phyloP scores from a whole-genome alignment of 2,113 vertebrate species.

The Sitta europaea region DNA sequence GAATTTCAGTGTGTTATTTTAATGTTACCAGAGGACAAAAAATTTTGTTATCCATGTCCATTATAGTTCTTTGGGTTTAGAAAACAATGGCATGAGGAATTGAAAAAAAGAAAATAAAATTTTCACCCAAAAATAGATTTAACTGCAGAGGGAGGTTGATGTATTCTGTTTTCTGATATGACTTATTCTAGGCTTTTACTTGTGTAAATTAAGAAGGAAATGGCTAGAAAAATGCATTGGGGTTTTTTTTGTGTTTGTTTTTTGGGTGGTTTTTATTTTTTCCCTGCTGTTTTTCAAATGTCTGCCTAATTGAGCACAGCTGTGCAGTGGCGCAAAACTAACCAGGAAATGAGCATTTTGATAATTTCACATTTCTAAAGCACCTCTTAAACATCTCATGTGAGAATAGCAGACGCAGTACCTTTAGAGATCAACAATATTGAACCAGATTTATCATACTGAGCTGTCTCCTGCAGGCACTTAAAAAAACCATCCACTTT shows the following conservation, averaged over 20 bases:
- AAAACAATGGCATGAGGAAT: background rate
- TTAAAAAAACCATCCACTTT: slow-evolving; percentile 31
- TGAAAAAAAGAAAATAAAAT: no score
- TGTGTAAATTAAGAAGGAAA: background rate
- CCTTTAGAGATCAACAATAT: slow-evolving; percentile 39
- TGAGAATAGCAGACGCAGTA: slow-evolving; percentile 47
- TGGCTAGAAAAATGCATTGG: background rate
- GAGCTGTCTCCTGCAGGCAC: slow-evolving; percentile 31
- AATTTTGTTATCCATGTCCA: background rate
- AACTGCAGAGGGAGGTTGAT: background rate
- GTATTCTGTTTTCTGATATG: background rate
- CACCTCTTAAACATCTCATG: slow-evolving; percentile 38
- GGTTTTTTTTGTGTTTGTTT: background rate
- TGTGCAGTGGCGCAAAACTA: slow-evolving; percentile 54
- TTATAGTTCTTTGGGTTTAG: background rate
- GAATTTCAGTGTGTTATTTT: background rate
- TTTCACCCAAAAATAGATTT: background rate
- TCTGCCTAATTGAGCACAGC: slow-evolving; percentile 70
- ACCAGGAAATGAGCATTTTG: slow-evolving; percentile 66
- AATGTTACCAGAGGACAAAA: background rate
- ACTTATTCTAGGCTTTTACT: background rate
- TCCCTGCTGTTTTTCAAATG: slow-evolving; percentile 48
- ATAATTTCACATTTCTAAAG: slow-evolving; percentile 70
- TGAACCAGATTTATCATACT: slow-evolving; percentile 29
- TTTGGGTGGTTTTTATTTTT: background rate